Conservation (phyloP, 2,113 vertebrate genomes). For the Verasper variegatus region DNA sequence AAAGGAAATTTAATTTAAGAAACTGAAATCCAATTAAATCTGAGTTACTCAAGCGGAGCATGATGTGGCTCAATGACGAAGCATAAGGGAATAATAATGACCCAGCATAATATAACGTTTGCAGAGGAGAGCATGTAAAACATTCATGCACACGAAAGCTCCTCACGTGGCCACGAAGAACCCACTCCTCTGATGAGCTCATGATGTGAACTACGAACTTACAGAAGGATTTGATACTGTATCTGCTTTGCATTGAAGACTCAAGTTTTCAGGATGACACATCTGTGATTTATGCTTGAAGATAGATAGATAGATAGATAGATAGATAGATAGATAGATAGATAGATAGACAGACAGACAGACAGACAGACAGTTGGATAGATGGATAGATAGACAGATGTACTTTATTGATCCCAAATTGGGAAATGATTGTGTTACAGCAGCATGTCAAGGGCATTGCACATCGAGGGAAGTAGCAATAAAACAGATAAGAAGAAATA, state of each 20-base stretch:
- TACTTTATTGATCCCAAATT: too few species aligned
- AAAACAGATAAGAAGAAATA: too few species aligned
- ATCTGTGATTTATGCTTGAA: background rate
- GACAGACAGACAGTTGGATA: too few species aligned
- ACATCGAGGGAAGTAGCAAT: too few species aligned
- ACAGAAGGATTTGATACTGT: background rate
- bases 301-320: too few species aligned
- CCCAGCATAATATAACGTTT: background rate
- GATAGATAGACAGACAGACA: too few species aligned
- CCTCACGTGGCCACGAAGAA: conserved; percentile 2
- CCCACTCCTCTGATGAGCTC: conserved; percentile 2
- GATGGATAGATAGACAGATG: too few species aligned
- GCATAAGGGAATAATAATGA: conserved; percentile 16
- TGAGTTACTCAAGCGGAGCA: conserved; percentile 21
- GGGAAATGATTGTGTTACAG: too few species aligned
- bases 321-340: too few species aligned
- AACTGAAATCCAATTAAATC: conserved; percentile 56
- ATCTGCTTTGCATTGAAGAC: background rate
- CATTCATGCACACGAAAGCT: conserved; percentile 10
- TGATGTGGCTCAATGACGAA: conserved; percentile 40
- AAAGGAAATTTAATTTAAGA: conserved; percentile 53
- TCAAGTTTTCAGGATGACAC: background rate
- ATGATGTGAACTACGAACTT: background rate
- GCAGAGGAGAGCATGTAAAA: conserved; percentile 15
- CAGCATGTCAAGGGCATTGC: too few species aligned